Conservation (phyloP, 2,797 vertebrate species). For the Octomys mimax region DNA sequence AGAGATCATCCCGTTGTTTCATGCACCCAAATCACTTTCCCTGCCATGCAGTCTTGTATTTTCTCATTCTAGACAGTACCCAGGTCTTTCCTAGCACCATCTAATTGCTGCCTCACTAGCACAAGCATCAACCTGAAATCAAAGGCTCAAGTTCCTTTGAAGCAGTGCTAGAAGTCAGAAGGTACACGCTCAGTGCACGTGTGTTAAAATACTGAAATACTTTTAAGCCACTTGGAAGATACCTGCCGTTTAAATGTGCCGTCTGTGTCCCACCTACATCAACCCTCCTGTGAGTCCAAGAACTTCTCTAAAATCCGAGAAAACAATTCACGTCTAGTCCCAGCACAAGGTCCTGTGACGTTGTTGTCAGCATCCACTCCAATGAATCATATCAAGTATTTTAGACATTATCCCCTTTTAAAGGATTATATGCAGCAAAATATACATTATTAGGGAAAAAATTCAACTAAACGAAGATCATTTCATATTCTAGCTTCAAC, state of each 20-base stretch:
- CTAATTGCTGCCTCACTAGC: not conserved
- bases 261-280: not conserved
- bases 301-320: not conserved
- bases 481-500: not conserved
- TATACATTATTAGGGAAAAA: slow-evolving; percentile 23
- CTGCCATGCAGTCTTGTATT: not conserved
- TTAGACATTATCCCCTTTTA: not conserved
- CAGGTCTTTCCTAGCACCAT: not conserved
- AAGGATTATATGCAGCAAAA: not conserved
- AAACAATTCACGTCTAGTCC: not conserved
- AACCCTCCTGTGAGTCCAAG: not conserved
- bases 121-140: not conserved
- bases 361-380: not conserved
- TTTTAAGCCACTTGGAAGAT: not conserved
- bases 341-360: not conserved
- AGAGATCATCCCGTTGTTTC: not conserved
- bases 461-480: slow-evolving; percentile 23
- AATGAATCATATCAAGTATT: not conserved
- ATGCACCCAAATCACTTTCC: not conserved
- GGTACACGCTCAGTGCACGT: not conserved
- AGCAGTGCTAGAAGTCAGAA: not conserved
- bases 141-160: slow-evolving; percentile 54
- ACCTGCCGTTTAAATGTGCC: not conserved
- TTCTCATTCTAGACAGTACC: not conserved
- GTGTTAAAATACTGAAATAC: not conserved